Percentiles rank a stretch among this genome's conserved stretches.
These are phyloP conservation scores for Gambelia wislizenii DNA, from an alignment of 2,797 vertebrate genomes.

Conservation along the genomic window DNA sequence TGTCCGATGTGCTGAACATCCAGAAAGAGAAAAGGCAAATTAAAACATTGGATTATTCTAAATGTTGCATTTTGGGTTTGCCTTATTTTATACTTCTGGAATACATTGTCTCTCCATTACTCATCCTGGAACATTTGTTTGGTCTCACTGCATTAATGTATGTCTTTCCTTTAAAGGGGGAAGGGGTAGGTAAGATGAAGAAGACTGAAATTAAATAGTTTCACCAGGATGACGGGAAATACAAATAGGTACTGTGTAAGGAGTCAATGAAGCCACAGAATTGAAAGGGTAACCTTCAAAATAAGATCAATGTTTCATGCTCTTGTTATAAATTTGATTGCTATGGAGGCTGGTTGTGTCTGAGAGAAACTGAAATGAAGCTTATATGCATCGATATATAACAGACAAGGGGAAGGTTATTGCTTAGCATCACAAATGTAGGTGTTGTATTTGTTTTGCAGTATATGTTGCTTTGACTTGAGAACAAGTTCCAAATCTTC, in stretches of 20 bases:
- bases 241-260: slow-evolving; percentile 54
- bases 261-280: slow-evolving; percentile 69
- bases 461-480: accelerated
- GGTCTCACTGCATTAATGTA: not conserved
- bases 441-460: not conserved
- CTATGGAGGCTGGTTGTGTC: not conserved
- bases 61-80: not conserved
- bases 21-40: not conserved
- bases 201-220: not conserved
- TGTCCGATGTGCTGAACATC: not conserved
- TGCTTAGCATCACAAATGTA: slow-evolving; percentile 18
- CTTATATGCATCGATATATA: slow-evolving; percentile 22
- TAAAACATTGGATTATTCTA: not conserved
- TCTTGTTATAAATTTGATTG: slow-evolving; percentile 22
- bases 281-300: slow-evolving; percentile 61
- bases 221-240: slow-evolving; percentile 51
- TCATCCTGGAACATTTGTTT: not conserved
- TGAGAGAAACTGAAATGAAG: not conserved
- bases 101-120: slow-evolving; percentile 7
- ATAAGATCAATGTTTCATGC: slow-evolving; percentile 35
- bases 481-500: not conserved
- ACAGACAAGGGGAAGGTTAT: slow-evolving; percentile 20
- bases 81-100: not conserved
- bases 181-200: not conserved
- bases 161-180: not conserved